phyloP scores from a whole-genome alignment of 2,797 vertebrate genomes.

The Pagetopsis macropterus region DNA sequence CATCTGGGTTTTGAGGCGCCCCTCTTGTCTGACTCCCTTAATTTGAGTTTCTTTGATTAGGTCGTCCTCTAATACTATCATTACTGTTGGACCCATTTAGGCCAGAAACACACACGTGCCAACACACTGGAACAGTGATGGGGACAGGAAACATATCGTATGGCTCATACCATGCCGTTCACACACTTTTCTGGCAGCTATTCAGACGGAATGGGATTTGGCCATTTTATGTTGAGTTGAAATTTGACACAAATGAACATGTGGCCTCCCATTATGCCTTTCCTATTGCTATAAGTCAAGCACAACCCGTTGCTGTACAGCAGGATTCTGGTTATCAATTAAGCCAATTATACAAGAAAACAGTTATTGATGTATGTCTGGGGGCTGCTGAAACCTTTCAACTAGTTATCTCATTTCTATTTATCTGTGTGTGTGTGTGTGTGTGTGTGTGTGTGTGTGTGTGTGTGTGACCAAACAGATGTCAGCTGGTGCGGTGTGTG shows the following conservation, averaged over 20 bases:
- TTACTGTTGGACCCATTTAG: slow-evolving; percentile 30
- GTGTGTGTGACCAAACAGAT: slow-evolving; percentile 71
- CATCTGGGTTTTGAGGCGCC: slow-evolving; percentile 65
- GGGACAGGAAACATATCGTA: slow-evolving; percentile 29
- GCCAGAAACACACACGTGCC: slow-evolving; percentile 32
- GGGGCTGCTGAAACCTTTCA: slow-evolving; percentile 29
- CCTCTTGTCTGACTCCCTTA: slow-evolving; percentile 38
- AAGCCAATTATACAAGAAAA: slow-evolving; percentile 15
- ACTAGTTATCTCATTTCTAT: too few species aligned
- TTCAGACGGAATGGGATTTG: slow-evolving; percentile 34
- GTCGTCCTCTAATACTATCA: slow-evolving; percentile 45
- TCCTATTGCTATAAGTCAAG: slow-evolving; percentile 52
- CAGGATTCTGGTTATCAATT: slow-evolving; percentile 20
- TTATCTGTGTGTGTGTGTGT: slow-evolving; percentile 18
- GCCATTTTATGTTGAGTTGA: slow-evolving; percentile 20
- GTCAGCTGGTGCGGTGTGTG: slow-evolving; percentile 64
- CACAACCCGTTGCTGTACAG: slow-evolving; percentile 35
- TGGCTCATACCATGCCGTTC: slow-evolving; percentile 17
- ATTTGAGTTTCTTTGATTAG: slow-evolving; percentile 65
- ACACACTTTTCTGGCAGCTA: slow-evolving; percentile 43
- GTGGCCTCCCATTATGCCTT: slow-evolving; percentile 17
- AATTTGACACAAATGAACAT: slow-evolving; percentile 32
- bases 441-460: slow-evolving; percentile 10
- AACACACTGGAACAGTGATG: slow-evolving; percentile 15
- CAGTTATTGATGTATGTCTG: slow-evolving; percentile 22